These are phyloP conservation scores for Pseudotriccus pelzelni DNA, from an alignment of 2,797 vertebrate genomes.

Conservation along the genomic window DNA sequence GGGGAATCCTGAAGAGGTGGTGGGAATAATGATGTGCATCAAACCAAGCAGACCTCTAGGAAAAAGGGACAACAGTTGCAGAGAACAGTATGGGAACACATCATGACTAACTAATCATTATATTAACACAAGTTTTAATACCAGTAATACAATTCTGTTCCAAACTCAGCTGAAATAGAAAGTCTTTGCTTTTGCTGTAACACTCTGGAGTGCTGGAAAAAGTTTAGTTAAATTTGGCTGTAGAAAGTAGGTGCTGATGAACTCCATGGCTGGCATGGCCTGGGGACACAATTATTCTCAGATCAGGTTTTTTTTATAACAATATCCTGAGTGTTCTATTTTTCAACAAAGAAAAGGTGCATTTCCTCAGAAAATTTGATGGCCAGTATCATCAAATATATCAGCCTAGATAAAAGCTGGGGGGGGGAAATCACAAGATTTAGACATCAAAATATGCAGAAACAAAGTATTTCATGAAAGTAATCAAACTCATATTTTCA, in stretches of 20 bases:
- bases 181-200: background rate
- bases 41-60: background rate
- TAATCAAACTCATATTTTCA: background rate
- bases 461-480: background rate
- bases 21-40: background rate
- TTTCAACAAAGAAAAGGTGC: background rate
- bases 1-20: background rate
- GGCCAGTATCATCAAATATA: background rate
- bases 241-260: background rate
- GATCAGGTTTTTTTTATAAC: background rate
- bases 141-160: background rate
- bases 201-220: background rate
- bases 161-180: background rate
- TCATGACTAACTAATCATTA: background rate
- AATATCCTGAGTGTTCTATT: background rate
- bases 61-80: background rate
- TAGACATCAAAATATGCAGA: background rate
- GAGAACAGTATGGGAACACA: background rate
- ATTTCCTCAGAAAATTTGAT: background rate
- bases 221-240: background rate
- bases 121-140: background rate
- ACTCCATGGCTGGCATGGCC: background rate
- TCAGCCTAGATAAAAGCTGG: background rate
- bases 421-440: background rate
- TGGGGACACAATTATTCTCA: background rate